Percentiles rank a stretch among this genome's conserved stretches.
Conservation (phyloP, 1,140 invertebrate genomes). For the Drosophila nebulosa region DNA sequence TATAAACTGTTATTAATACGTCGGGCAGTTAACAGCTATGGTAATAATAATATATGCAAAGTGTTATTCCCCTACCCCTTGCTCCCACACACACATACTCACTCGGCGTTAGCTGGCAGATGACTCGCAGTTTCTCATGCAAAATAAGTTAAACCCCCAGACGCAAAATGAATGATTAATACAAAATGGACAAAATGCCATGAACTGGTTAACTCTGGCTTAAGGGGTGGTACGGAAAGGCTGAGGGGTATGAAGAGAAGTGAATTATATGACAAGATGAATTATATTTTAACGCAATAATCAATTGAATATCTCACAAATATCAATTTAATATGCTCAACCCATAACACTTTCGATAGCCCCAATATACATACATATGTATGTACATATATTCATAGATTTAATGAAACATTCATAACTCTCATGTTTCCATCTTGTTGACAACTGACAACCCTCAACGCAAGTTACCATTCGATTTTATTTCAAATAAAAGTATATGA, state of each 20-base stretch:
- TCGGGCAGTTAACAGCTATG: neutral
- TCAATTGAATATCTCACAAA: neutral
- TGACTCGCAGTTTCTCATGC: neutral
- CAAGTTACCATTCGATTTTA: no score
- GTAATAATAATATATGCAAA: conserved; percentile 1
- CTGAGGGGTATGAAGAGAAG: neutral
- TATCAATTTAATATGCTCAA: neutral
- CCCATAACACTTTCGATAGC: neutral
- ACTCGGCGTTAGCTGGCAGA: neutral
- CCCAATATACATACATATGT: neutral
- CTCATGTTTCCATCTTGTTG: no score
- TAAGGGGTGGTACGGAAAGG: no score
- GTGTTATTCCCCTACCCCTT: neutral
- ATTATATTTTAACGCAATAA: neutral
- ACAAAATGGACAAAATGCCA: neutral
- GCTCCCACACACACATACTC: neutral
- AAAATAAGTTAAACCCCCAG: neutral
- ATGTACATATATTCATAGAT: no score
- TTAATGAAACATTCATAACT: no score
- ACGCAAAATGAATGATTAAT: neutral
- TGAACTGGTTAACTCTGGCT: no score
- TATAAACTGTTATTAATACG: neutral
- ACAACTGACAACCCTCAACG: no score
- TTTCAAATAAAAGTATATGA: no score
- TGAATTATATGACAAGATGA: neutral